These are phyloP conservation scores for Macrobrachium nipponense DNA, from an alignment of 1,140 invertebrate genomes.

Conservation along the genomic window DNA sequence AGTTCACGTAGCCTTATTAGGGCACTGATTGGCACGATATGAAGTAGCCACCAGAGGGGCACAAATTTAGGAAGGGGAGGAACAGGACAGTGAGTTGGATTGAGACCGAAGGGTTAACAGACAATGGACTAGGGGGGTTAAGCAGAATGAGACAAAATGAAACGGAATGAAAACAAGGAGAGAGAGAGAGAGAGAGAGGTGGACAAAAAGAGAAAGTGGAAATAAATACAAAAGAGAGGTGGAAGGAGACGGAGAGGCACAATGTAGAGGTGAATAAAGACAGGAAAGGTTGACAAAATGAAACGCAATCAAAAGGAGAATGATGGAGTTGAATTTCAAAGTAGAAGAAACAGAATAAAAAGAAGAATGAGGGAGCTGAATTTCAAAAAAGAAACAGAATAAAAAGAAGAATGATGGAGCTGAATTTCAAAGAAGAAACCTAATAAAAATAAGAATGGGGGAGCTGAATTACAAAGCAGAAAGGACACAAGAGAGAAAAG, in stretches of 20 bases:
- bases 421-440: not conserved
- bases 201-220: not conserved
- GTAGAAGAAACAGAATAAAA: not conserved
- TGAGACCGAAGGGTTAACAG: no score
- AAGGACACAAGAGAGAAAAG: not conserved
- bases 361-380: no score
- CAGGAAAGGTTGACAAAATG: not conserved
- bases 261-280: not conserved
- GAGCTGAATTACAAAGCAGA: not conserved
- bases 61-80: no score
- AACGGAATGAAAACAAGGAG: not conserved
- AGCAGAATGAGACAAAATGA: no score
- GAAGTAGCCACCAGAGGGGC: no score
- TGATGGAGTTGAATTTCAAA: not conserved
- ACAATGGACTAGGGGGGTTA: no score
- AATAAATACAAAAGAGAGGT: not conserved
- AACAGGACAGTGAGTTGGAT: no score
- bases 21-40: not conserved
- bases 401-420: not conserved
- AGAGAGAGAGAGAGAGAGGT: constrained; percentile 16
- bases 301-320: no score
- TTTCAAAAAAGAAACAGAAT: no score
- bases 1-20: no score
- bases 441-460: no score
- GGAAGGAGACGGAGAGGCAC: not conserved